These are phyloP conservation scores for Ptilorrhoa leucosticta DNA, from an alignment of 2,113 vertebrate species.

Conservation along the genomic window DNA sequence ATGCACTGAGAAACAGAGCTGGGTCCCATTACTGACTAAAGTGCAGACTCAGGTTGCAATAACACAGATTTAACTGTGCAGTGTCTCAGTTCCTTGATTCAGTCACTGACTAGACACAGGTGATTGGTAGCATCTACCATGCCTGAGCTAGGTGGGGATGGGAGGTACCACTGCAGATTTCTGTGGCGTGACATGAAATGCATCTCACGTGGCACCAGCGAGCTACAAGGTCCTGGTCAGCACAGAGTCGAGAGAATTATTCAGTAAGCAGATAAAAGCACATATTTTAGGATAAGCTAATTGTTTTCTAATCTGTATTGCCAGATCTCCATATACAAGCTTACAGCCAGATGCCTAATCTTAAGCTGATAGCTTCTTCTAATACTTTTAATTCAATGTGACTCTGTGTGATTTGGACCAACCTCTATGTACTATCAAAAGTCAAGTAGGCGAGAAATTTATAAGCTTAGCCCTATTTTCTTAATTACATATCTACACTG, in stretches of 20 bases:
- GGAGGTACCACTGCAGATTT: neutral
- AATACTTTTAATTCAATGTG: constrained; percentile 33
- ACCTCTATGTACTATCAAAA: neutral
- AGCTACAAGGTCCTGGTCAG: neutral
- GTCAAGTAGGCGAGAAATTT: neutral
- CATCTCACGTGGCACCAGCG: neutral
- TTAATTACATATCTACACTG: neutral
- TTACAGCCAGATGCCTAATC: constrained; percentile 26
- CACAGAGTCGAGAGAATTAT: neutral
- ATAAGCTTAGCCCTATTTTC: neutral
- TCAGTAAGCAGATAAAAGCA: constrained; percentile 19
- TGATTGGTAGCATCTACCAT: neutral
- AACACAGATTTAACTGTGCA: neutral
- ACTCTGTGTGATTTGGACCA: neutral
- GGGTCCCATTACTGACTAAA: neutral
- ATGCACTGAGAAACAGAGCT: neutral
- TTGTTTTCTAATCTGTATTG: neutral
- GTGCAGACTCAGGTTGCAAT: neutral
- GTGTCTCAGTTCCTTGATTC: neutral
- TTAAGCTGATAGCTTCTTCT: neutral
- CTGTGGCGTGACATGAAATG: neutral
- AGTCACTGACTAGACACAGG: neutral
- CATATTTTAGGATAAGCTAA: constrained; percentile 3
- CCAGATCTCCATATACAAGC: neutral
- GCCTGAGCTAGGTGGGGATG: neutral